Conservation (phyloP, 2,888 invertebrate species). For the Lampropteryx suffumata region DNA sequence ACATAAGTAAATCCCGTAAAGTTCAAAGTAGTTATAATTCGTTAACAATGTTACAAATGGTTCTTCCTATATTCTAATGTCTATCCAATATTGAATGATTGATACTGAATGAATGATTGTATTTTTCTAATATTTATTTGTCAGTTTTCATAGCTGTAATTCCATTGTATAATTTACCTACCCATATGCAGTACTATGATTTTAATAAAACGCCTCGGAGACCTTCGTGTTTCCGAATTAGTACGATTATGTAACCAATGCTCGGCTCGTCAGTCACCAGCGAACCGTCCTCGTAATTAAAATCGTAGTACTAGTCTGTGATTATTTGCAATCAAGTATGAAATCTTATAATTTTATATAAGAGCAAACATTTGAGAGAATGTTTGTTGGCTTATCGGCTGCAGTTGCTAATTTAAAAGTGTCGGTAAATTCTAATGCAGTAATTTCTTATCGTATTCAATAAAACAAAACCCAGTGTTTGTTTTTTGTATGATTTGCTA, state of each 20-base stretch:
- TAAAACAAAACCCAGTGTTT: not conserved
- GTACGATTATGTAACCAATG: too few species aligned
- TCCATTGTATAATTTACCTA: not conserved
- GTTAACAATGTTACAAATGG: conserved; percentile 1
- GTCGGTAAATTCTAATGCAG: too few species aligned
- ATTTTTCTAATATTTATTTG: not conserved
- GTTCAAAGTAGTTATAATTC: conserved; percentile 20
- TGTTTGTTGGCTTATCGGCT: too few species aligned
- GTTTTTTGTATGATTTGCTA: not conserved
- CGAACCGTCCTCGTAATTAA: too few species aligned
- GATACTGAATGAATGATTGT: not conserved
- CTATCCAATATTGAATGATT: conserved; percentile 3
- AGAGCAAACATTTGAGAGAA: too few species aligned
- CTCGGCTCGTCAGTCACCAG: too few species aligned
- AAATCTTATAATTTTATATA: too few species aligned
- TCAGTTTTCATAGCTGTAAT: not conserved
- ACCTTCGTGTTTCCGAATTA: too few species aligned
- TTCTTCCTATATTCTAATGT: conserved; percentile 9
- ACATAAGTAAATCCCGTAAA: conserved; percentile 7
- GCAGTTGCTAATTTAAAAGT: too few species aligned
- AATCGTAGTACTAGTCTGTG: too few species aligned
- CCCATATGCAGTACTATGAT: not conserved
- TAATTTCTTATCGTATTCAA: not conserved
- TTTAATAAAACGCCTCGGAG: too few species aligned
- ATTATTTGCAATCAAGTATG: not conserved